phyloP scores from a whole-genome alignment of 2,113 vertebrate genomes.

The Eulemur rufifrons region DNA sequence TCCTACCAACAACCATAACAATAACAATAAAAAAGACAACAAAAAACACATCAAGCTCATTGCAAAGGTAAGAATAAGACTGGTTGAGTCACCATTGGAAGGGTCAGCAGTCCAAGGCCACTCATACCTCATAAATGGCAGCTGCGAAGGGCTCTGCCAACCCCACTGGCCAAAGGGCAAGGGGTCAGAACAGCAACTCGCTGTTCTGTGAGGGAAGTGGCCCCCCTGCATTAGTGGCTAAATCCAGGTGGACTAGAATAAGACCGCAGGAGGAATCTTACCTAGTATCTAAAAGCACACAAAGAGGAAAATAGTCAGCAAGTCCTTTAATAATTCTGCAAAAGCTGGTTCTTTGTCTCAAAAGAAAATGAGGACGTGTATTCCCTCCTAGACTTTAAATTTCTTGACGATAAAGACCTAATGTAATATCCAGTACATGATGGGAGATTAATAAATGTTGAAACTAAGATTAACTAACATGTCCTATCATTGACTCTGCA shows the following conservation, averaged over 20 bases:
- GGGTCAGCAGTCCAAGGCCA: not conserved
- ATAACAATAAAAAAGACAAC: not conserved
- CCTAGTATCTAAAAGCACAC: not conserved
- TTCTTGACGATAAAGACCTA: not conserved
- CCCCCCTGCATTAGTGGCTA: not conserved
- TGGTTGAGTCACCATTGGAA: not conserved
- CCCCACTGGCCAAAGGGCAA: not conserved
- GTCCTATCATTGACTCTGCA: not conserved
- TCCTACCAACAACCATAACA: conserved; percentile 27
- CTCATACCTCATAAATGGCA: not conserved
- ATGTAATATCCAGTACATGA: not conserved
- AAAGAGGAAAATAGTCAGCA: not conserved
- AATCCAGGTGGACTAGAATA: not conserved
- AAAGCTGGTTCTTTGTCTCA: not conserved
- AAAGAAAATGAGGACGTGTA: not conserved
- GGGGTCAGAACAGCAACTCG: not conserved
- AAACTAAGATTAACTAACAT: conserved; percentile 5
- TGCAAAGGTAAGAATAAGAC: conserved; percentile 14
- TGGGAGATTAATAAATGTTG: not conserved
- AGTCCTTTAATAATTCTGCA: not conserved
- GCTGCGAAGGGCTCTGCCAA: not conserved
- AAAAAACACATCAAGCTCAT: not conserved
- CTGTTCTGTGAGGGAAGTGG: not conserved
- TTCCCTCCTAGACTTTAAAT: not conserved
- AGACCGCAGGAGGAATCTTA: not conserved